A percentile compares a stretch with the other conserved stretches of the same genome.
Conservation (phyloP, 2,888 invertebrate species). For the Unio pictorum region DNA sequence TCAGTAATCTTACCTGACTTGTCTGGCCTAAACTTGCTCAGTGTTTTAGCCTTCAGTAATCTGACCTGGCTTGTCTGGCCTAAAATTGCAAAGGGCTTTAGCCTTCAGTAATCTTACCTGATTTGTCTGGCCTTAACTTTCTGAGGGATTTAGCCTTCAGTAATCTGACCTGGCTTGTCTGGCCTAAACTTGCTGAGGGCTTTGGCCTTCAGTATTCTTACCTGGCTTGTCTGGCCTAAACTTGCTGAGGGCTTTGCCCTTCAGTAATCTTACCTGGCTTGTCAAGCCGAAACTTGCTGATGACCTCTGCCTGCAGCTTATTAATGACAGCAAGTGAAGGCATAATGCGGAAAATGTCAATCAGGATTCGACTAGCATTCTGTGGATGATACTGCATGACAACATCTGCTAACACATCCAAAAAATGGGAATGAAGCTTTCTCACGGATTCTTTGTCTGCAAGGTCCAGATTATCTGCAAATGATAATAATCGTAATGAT, state of each 20-base stretch:
- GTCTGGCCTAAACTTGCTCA: too few relatives aligned
- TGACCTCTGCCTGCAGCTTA: slow-evolving; percentile 41
- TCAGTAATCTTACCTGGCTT: slow-evolving; percentile 8
- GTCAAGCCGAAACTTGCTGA: slow-evolving; percentile 35
- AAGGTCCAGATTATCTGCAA: slow-evolving; percentile 42
- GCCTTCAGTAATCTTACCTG: background rate
- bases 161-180: too few relatives aligned
- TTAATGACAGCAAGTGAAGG: slow-evolving; percentile 46
- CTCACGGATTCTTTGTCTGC: slow-evolving; percentile 25
- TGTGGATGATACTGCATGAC: slow-evolving; percentile 39
- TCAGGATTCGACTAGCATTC: slow-evolving; percentile 41
- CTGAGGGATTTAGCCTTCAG: too few relatives aligned
- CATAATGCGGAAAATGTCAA: slow-evolving; percentile 50
- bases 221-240: too few relatives aligned
- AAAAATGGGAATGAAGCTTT: slow-evolving; percentile 45
- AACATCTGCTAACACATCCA: slow-evolving; percentile 49
- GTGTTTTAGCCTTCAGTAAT: too few relatives aligned
- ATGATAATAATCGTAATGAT: background rate
- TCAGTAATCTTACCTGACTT: too few relatives aligned
- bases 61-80: too few relatives aligned
- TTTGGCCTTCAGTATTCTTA: too few relatives aligned
- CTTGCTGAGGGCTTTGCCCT: too few relatives aligned
- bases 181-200: too few relatives aligned
- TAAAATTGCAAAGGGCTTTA: too few relatives aligned
- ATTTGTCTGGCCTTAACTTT: too few relatives aligned